Evolutionary conservation across 2,113 vertebrate species (phyloP).

Genomic region (Hipposideros armiger): DNA sequence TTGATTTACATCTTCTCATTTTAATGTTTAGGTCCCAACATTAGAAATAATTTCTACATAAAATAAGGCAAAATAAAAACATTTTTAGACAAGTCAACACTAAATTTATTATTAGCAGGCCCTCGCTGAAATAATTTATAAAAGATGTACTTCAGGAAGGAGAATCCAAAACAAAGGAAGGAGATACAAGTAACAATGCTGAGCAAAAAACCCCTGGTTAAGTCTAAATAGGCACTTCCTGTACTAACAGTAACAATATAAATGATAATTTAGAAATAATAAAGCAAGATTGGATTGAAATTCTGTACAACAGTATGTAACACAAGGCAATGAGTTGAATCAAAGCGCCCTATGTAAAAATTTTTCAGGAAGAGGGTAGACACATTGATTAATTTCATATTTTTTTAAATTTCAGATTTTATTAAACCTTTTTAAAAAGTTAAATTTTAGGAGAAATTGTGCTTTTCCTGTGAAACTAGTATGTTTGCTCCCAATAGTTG

Average conservation of each 20-base stretch:
- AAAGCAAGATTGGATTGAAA: constrained; percentile 40
- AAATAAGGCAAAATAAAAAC: constrained; percentile 63
- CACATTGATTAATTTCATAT: neutral
- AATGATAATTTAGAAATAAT: neutral
- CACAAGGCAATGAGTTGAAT: neutral
- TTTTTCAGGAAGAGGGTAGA: constrained; percentile 38
- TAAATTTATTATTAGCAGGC: constrained; percentile 52
- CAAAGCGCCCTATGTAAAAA: neutral
- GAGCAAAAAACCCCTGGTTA: neutral
- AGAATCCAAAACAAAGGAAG: constrained; percentile 30
- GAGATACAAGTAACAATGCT: neutral
- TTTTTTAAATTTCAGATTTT: neutral
- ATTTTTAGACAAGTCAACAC: neutral
- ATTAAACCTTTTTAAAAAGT: neutral
- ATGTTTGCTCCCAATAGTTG: neutral
- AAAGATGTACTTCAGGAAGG: neutral
- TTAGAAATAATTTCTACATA: constrained; percentile 52
- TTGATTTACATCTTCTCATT: constrained; percentile 39
- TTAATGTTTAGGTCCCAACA: constrained; percentile 49
- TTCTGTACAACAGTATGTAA: constrained; percentile 11
- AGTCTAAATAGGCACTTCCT: neutral
- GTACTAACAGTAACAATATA: neutral
- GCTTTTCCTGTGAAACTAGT: neutral
- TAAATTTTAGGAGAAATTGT: constrained; percentile 49
- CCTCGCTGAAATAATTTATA: constrained; percentile 36